Conservation (phyloP, 2,113 vertebrate genomes). For the Argyrosomus japonicus region DNA sequence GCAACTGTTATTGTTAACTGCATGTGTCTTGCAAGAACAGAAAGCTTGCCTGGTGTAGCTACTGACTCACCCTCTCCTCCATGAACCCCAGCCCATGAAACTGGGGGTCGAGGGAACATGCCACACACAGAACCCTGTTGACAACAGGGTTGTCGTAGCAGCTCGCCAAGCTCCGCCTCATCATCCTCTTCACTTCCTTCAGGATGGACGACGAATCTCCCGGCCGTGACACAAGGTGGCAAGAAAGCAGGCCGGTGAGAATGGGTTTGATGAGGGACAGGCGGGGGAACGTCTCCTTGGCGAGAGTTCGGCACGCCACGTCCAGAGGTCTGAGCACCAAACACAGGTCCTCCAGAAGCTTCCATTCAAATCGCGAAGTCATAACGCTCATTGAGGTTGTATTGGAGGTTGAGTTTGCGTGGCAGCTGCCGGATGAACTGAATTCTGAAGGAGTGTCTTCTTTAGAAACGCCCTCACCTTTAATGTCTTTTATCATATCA, state of each 20-base stretch:
- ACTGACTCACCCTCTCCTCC: constrained; percentile 71
- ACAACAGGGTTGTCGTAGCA: constrained; percentile 75
- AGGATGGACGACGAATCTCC: constrained; percentile 72
- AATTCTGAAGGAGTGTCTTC: constrained; percentile 47
- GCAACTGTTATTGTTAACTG: background rate
- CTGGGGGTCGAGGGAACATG: constrained; percentile 84
- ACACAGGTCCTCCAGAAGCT: constrained; percentile 78
- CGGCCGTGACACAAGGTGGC: constrained; percentile 77
- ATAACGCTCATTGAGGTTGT: background rate
- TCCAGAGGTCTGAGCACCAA: constrained; percentile 83
- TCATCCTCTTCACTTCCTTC: constrained; percentile 78
- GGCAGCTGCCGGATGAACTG: constrained; percentile 39
- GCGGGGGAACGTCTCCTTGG: constrained; percentile 81
- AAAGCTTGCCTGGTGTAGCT: background rate
- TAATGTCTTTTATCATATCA: constrained; percentile 41
- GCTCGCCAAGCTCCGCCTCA: constrained; percentile 69
- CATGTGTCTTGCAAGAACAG: too few species aligned
- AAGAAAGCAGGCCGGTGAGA: constrained; percentile 81
- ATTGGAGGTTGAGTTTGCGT: constrained; percentile 50
- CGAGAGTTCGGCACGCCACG: constrained; percentile 83
- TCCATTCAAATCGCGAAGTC: constrained; percentile 72
- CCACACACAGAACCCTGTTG: constrained; percentile 79
- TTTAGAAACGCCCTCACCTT: constrained; percentile 26
- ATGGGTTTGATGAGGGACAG: constrained; percentile 84
- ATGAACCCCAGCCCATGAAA: constrained; percentile 85